Percentiles rank a stretch among this genome's conserved stretches.
phyloP scores from a whole-genome alignment of 2,113 vertebrate species.

The Myanophis thanlyinensis region DNA sequence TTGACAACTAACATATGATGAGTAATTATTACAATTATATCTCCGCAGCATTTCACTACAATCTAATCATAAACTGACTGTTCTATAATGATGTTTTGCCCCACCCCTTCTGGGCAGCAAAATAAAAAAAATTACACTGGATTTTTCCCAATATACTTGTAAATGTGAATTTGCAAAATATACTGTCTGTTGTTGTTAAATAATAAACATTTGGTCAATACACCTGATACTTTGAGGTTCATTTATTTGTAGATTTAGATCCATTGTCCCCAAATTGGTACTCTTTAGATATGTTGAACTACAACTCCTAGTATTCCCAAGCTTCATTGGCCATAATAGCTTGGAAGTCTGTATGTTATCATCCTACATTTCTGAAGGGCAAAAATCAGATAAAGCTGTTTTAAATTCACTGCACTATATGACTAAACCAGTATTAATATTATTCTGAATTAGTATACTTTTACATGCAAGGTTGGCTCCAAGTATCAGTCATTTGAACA shows the following conservation, averaged over 20 bases:
- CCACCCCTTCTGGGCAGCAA: slow-evolving; percentile 48
- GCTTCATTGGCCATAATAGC: not conserved
- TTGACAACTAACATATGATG: rapidly evolving
- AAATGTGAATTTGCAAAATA: slow-evolving; percentile 51
- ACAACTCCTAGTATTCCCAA: not conserved
- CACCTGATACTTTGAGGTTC: not conserved
- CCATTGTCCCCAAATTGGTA: not conserved
- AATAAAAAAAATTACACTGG: slow-evolving; percentile 56
- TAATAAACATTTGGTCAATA: slow-evolving; percentile 35
- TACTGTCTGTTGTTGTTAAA: slow-evolving; percentile 38
- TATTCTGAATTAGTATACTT: not conserved
- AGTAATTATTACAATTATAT: not conserved
- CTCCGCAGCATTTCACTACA: slow-evolving; percentile 29
- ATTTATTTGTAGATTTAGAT: not conserved
- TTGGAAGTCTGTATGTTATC: not conserved
- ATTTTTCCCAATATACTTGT: slow-evolving; percentile 52
- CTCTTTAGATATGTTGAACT: not conserved
- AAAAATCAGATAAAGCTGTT: not conserved
- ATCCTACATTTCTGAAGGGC: not conserved
- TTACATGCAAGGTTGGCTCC: not conserved
- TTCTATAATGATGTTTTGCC: slow-evolving; percentile 42
- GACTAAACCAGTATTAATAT: not conserved
- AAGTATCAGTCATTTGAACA: not conserved
- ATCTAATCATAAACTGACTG: slow-evolving; percentile 4
- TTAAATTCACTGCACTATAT: not conserved